Conservation (phyloP, 2,797 vertebrate genomes). For the Cyprinella venusta region DNA sequence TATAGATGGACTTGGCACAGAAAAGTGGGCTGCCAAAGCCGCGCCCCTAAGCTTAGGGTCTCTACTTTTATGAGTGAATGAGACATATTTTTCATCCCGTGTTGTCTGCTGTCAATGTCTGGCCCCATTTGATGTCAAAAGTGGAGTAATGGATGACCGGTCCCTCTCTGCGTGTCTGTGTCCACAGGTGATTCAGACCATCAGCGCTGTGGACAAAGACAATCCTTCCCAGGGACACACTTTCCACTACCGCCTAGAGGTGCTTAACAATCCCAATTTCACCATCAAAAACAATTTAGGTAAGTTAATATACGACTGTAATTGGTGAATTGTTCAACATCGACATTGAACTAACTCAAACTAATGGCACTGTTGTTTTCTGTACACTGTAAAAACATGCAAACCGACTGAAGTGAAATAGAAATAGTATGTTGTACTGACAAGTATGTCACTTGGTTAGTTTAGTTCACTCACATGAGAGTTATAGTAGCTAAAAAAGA, state of each 20-base stretch:
- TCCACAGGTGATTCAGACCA: constrained; percentile 91
- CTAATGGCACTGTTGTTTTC: background rate
- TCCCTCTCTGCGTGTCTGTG: constrained; percentile 49
- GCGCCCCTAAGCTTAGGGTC: constrained; percentile 74
- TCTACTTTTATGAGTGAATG: constrained; percentile 71
- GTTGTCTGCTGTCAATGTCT: constrained; percentile 63
- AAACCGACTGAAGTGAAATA: too few relatives aligned
- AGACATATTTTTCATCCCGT: constrained; percentile 72
- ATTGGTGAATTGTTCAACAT: background rate
- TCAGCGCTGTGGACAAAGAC: constrained; percentile 95
- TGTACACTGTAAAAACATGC: too few relatives aligned
- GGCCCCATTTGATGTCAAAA: constrained; percentile 52
- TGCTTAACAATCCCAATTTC: constrained; percentile 97
- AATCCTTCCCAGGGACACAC: constrained; percentile 95
- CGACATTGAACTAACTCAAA: background rate
- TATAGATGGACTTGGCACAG: constrained; percentile 71
- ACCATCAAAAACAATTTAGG: constrained; percentile 98
- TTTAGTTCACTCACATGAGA: too few relatives aligned
- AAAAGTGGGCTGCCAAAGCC: constrained; percentile 70
- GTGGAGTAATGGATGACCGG: constrained; percentile 64
- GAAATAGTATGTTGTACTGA: too few relatives aligned
- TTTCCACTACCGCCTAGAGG: constrained; percentile 95
- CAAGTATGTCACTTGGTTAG: too few relatives aligned
- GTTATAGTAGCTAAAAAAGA: too few relatives aligned
- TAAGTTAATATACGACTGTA: constrained; percentile 70